A percentile compares a stretch with the other conserved stretches of the same genome.
Evolutionary conservation across 2,888 invertebrate genomes (phyloP).

Genomic region (Liposcelis brunnea): DNA sequence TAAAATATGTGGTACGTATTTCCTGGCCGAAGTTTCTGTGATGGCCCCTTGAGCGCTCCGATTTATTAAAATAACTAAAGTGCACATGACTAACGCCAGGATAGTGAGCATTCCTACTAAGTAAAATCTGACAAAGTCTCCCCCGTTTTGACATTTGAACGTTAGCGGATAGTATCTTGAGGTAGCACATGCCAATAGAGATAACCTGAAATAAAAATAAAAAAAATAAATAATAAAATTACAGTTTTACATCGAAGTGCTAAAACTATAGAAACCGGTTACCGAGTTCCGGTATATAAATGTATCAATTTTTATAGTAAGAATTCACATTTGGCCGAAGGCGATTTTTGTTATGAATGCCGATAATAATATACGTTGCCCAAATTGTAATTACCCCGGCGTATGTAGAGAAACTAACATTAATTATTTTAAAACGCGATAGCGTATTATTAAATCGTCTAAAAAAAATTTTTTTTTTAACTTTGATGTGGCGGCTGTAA

Average conservation of each 20-base stretch:
- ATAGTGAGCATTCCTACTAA: conserved; percentile 51
- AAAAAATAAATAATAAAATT: neutral
- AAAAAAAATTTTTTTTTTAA: too few relatives aligned
- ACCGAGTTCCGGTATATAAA: too few relatives aligned
- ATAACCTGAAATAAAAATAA: conserved; percentile 35
- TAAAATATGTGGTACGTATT: conserved; percentile 50
- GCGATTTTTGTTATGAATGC: too few relatives aligned
- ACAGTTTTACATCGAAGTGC: too few relatives aligned
- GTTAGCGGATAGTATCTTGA: conserved; percentile 46
- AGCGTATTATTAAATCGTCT: too few relatives aligned
- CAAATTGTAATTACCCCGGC: too few relatives aligned
- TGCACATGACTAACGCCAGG: conserved; percentile 42
- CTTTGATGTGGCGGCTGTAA: too few relatives aligned
- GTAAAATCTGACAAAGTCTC: conserved; percentile 51
- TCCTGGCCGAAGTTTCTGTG: conserved; percentile 50
- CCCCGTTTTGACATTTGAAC: conserved; percentile 51
- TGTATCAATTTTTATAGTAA: conserved; percentile 1
- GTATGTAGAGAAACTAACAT: too few relatives aligned
- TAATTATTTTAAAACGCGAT: too few relatives aligned
- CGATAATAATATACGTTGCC: too few relatives aligned
- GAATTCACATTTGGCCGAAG: too few relatives aligned
- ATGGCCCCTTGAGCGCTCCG: conserved; percentile 63
- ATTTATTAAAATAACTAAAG: conserved; percentile 46
- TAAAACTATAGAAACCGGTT: too few relatives aligned
- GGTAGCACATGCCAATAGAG: conserved; percentile 44